These are phyloP conservation scores for Eira barbara DNA, from an alignment of 2,113 vertebrate species.

Conservation along the genomic window DNA sequence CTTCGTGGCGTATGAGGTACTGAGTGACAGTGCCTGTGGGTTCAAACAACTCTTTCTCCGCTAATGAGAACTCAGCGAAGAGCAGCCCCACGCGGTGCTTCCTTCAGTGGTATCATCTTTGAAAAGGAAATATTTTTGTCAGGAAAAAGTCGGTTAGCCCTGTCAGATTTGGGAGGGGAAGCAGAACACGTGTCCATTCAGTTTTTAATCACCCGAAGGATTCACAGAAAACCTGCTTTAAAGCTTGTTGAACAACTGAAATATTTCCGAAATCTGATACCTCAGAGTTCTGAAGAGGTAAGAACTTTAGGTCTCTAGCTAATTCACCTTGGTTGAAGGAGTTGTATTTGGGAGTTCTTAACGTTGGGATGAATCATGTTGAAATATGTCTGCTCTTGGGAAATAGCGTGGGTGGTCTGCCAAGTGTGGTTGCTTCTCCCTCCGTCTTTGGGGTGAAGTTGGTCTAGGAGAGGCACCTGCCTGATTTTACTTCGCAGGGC, in stretches of 20 bases:
- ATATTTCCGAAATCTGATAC: neutral
- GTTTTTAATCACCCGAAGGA: neutral
- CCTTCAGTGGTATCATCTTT: neutral
- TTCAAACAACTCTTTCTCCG: neutral
- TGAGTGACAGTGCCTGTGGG: neutral
- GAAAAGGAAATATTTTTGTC: neutral
- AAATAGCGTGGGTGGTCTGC: neutral
- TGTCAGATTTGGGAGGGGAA: neutral
- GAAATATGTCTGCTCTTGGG: neutral
- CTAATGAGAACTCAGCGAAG: neutral
- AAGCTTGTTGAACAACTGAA: neutral
- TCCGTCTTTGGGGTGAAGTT: neutral
- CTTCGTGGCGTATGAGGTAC: rapidly evolving
- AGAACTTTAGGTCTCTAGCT: neutral
- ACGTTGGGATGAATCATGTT: neutral
- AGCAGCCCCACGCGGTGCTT: neutral
- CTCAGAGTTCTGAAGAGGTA: neutral
- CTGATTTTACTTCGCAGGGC: neutral
- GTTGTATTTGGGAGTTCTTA: neutral
- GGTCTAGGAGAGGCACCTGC: neutral
- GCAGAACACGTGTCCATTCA: neutral
- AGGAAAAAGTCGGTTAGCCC: neutral
- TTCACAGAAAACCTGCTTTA: neutral
- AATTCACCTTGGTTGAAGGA: neutral
- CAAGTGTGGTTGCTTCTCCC: neutral